Evolutionary conservation across 2,888 invertebrate genomes (phyloP), one percentile per base, ranked within the genome.

Genomic region (Abrostola tripartita): DNA sequence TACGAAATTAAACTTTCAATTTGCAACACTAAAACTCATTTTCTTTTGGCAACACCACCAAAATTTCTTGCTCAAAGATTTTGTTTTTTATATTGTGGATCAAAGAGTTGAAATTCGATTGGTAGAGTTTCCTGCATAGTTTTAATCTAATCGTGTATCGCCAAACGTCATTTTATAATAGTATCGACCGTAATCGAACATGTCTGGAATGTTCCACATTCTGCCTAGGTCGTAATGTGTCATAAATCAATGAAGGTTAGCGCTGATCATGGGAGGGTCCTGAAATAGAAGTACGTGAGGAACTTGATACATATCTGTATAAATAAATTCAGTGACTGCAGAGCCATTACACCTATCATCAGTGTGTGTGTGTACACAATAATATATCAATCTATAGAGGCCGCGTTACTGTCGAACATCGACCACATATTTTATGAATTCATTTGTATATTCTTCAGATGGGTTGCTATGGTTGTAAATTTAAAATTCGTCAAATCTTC

Each of bases 111-210:
- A 11, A 40, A 54, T 54, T 78, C 6, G 0, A 5, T 44, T 60
- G 36, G 10, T 6, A 6, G 7, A 37, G 37, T 64, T 37, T 36
- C 5, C 11, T 61, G 60, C 67, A 67, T 65, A 62, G 65, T 69
- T 69, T 12, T 53, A 71, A 76, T 78, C 65, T 67, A 73, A 72
- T 72, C 65, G 47, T 66, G 68, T 79, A 75, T 76, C 73, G 80
- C 71, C 73, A 80, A 85, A 81, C 84, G 83, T 86, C 81, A 84
- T 85, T 81, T 83, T 82, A 81, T 81, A 81, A 62, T 64, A 61
- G 58, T 77, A 79, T 83, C 71, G 79, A 75, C 82, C 68, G 74
- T 75, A 79, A 83, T 82, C 71, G 79, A 76, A 72, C 65, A 61
- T 65, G 64, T 78, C 77, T 79, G 78, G 81, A 82, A 82, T 81